Base-by-base conservation (phyloP, 2,113 vertebrate species). In the Ranitomeya imitator region DNA sequence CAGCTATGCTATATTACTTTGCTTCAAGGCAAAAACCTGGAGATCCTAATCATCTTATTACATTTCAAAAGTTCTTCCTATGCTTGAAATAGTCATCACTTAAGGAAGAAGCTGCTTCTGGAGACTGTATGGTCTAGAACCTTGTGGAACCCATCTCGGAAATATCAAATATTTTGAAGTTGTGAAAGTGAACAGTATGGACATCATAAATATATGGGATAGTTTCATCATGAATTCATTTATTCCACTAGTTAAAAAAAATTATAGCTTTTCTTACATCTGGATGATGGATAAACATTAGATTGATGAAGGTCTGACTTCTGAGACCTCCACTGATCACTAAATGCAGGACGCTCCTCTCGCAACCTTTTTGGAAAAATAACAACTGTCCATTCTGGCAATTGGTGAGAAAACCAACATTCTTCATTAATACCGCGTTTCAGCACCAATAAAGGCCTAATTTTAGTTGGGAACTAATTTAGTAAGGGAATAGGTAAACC, bases 21-120 rank as follows among this genome's bases (percentile, higher is more conserved):
- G 37, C 81, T 83, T 82, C 45, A 52, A 67, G 61, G 81, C 60
- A 83, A 61, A 65, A 52, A 65, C 59, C 79, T 63, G 79, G 26
- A 51, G 59, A 82, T 63, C 31, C 4, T 37, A 45, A 19, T 61
- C 79, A 82, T 63, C 26, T 37, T 61, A 63, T 61, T 61, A 61
- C 18, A 67, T 45, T 82, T 45, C 9, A 82, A 63, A 61, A 31
- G 59, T 23, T 83, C 16, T 52, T 21, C 31, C 11, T 26, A 45
- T 52, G 45, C 37, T 65, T 67, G 21, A 45, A 83, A 21, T n/a
- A 67, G 12, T 6, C 60, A 57, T 60, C n/a, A 80, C 23, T 31
- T 31, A 31, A 26, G 55, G 31, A 76, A 19, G 73, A 76, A 76
- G 37, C 45, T 11, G 37, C 73, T 76, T 57, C 19, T 16, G 23